Conservation (phyloP, 2,888 invertebrate species). For the Onthophagus sagittarius region DNA sequence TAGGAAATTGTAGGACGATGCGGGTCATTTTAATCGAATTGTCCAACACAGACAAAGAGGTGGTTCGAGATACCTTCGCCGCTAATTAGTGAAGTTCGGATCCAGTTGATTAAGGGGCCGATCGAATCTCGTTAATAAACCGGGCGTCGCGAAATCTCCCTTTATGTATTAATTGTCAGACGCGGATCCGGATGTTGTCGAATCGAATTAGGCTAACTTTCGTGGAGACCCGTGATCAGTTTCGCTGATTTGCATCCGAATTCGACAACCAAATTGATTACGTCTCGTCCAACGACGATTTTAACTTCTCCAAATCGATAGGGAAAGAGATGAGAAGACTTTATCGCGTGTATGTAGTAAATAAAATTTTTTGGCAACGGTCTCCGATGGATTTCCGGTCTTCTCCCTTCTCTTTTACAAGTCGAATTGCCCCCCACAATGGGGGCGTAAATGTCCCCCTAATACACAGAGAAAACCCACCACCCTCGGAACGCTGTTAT, state of each 20-base stretch:
- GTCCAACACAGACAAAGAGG: conserved; percentile 10
- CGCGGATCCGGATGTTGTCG: neutral
- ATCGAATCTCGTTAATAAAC: neutral
- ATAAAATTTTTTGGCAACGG: neutral
- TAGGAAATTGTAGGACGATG: neutral
- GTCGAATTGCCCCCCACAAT: conserved; percentile 15
- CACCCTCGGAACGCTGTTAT: conserved; percentile 38
- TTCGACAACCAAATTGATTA: neutral
- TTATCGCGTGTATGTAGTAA: neutral
- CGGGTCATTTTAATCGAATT: conserved; percentile 8
- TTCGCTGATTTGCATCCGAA: neutral
- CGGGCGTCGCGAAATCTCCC: neutral
- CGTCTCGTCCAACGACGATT: neutral
- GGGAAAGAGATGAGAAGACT: too few species aligned
- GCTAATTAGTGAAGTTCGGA: neutral
- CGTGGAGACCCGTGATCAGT: neutral
- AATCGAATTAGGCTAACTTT: neutral
- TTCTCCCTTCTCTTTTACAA: conserved; percentile 2
- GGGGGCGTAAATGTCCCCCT: conserved; percentile 17
- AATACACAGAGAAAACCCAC: conserved; percentile 17
- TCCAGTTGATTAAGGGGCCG: neutral
- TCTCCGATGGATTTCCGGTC: neutral
- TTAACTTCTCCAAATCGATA: too few species aligned
- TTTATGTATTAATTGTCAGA: neutral
- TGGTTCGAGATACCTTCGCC: neutral